Evolutionary conservation across 2,888 invertebrate species (phyloP), one percentile per base, ranked within the genome.

Genomic region (Torymus auratus): DNA sequence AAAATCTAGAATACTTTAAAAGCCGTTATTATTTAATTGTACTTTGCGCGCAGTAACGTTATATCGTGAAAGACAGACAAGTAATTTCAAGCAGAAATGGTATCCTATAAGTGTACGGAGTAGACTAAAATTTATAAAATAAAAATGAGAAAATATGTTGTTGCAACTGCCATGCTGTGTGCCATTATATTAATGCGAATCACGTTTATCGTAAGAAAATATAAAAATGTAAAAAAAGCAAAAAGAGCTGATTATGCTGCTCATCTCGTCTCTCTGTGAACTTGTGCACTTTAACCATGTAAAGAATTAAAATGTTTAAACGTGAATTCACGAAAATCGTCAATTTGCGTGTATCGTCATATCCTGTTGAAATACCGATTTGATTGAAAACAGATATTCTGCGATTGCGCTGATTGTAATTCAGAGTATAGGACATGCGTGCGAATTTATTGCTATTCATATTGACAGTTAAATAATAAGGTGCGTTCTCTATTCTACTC

Each of bases 111-210:
- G 78, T 56, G 69, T 82, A 62, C 77, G 73, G 81, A 83, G 83
- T 85, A 85, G 84, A 77, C 81, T 82, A 17, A 81, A 83, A 85
- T 84, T 82, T 88, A 85, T 60, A 69, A 56, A 56, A 61, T 53
- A 23, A 80, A 53, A 28, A 65, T n/a, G 41, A 71, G 20, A 61
- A 81, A 70, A 70, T 89, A 88, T 84, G 88, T 90, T 89, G 88
- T 89, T 89, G 89, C 89, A 89, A 90, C 90, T 90, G 90, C 90
- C 90, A 90, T 89, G 90, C 89, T 89, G 89, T 90, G 89, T 91
- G 90, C 90, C 90, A 91, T 90, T 90, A 89, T 88, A 88, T 86
- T 70, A 87, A 85, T 72, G 83, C 85, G 85, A 87, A 83, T 87
- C 88, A 87, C 86, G 85, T 88, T 88, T 86, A 85, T 88, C 87